phyloP scores from a whole-genome alignment of 2,888 invertebrate genomes.

The Portevinia maculata region DNA sequence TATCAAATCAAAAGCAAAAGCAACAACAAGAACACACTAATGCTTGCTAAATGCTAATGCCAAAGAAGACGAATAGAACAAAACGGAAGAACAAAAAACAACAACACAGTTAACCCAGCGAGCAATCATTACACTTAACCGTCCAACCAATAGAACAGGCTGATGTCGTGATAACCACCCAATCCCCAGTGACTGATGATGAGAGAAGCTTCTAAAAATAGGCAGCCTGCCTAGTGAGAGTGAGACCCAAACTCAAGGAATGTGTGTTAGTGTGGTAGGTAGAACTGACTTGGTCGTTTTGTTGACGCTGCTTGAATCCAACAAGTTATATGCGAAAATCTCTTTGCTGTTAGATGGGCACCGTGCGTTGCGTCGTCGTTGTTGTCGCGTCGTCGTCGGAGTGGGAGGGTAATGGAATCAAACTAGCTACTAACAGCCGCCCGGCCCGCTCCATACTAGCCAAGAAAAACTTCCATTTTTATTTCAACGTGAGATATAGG shows the following conservation, averaged over 20 bases:
- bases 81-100: conserved; percentile 50
- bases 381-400: not conserved
- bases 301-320: conserved; percentile 58
- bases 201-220: conserved; percentile 71
- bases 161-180: conserved; percentile 65
- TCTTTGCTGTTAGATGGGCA: conserved; percentile 65
- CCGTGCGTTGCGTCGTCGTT: too few species aligned
- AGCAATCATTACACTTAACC: conserved; percentile 62
- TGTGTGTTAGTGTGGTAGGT: conserved; percentile 56
- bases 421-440: conserved; percentile 32
- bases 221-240: conserved; percentile 51
- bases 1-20: conserved; percentile 71
- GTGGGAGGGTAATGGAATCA: not conserved
- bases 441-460: conserved; percentile 28
- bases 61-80: conserved; percentile 41
- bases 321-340: conserved; percentile 70
- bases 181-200: conserved; percentile 63
- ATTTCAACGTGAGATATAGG: conserved; percentile 34
- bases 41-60: too few species aligned
- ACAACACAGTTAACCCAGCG: conserved; percentile 55
- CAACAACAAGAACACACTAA: conserved; percentile 62
- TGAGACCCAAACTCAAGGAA: conserved; percentile 19
- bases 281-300: conserved; percentile 23
- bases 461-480: conserved; percentile 14
- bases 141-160: conserved; percentile 44